Evolutionary conservation across 2,888 invertebrate species (phyloP), one percentile per base, ranked within the genome.

Genomic region (Oxyteleia sp.): DNA sequence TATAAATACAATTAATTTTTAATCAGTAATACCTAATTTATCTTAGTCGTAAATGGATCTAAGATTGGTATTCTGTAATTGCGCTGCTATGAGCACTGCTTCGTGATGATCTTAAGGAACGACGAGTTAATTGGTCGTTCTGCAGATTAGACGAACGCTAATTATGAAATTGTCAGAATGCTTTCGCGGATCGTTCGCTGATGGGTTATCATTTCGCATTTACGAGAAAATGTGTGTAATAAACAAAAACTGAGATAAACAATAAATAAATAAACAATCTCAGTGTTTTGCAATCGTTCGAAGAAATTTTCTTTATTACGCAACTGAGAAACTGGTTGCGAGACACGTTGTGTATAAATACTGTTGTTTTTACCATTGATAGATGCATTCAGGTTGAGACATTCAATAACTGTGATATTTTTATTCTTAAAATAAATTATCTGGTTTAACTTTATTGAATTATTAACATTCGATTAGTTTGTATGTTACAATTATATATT

Each of bases 101-200:
- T 79, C 80, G 78, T 59, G 79, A 83, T 80, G 84, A 84, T 80
- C 84, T 71, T 85, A 78, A 63, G 55, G 84, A 85, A 79, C 85
- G 82, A 83, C 82, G 82, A 84, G 72, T 85, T 87, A 88, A 88
- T 88, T 85, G 88, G 82, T 85, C 85, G 79, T 82, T 84, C 75
- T 72, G 68, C 47, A 79, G 78, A 85, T 75, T 84, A 85, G 85
- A 85, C 83, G 86, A 84, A 82, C 82, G 82, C 64, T 64, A 80
- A 87, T 88, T 88, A 87, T 87, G 71, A 89, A 89, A 89, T 88
- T 85, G 85, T 82, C 69, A 45, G 82, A 85, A 84, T 85, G 83
- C 79, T 85, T 79, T 79, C 74, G 69, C 53, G 26, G 81, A 85
- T 84, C 66, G 61, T 78, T 81, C 49, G 57, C 69, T 83, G 76